These are phyloP conservation scores for Sapayoa aenigma DNA, from an alignment of 2,113 vertebrate species.

Conservation along the genomic window DNA sequence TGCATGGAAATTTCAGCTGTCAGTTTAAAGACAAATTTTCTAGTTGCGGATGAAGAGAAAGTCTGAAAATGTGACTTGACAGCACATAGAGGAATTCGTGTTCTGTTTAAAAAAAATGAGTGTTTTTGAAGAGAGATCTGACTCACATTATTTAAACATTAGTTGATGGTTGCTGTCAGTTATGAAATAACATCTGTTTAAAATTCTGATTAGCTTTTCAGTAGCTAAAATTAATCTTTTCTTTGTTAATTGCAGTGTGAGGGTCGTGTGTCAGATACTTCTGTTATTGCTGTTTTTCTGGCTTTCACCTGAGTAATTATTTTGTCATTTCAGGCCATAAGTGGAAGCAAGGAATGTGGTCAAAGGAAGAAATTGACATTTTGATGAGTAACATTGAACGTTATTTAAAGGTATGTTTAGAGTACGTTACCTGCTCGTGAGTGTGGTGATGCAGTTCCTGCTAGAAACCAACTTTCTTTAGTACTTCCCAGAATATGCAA, in stretches of 20 bases:
- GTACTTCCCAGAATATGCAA: background rate
- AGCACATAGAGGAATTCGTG: background rate
- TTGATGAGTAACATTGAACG: slow-evolving; percentile 97
- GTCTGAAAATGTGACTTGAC: background rate
- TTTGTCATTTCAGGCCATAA: slow-evolving; percentile 86
- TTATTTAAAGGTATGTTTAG: slow-evolving; percentile 88
- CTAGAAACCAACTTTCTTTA: background rate
- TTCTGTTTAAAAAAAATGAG: background rate
- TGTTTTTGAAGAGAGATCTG: background rate
- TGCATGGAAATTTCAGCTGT: background rate
- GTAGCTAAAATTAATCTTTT: background rate
- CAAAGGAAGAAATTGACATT: slow-evolving; percentile 97
- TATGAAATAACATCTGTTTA: background rate
- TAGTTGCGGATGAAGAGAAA: background rate
- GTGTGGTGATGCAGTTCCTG: background rate
- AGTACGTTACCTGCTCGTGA: background rate
- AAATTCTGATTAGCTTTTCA: background rate
- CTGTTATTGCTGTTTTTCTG: background rate
- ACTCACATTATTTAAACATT: background rate
- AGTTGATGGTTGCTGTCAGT: background rate
- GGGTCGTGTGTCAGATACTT: background rate
- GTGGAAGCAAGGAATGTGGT: slow-evolving; percentile 99
- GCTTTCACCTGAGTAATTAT: background rate
- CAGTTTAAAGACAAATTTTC: background rate
- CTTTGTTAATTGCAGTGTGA: background rate